These are phyloP conservation scores for Papilio helenus DNA, from an alignment of 1,140 invertebrate species.

Conservation along the genomic window DNA sequence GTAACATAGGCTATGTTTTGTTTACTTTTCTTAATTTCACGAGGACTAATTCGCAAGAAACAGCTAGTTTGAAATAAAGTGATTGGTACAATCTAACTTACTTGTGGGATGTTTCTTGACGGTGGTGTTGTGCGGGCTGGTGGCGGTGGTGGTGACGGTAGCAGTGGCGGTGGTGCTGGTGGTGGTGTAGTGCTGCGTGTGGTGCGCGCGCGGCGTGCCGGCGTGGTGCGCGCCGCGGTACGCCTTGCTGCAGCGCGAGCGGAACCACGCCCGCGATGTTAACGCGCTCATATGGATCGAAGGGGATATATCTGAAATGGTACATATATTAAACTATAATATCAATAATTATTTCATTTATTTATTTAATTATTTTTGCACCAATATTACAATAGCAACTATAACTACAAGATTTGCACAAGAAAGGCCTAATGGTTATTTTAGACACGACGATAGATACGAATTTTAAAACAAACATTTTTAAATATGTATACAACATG, in stretches of 20 bases:
- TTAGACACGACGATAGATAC: no score
- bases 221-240: constrained; percentile 52
- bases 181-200: not conserved
- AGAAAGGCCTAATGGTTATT: no score
- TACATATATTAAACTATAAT: not conserved
- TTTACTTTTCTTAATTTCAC: no score
- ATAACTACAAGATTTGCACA: no score
- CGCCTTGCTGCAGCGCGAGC: constrained; percentile 53
- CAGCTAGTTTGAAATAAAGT: no score
- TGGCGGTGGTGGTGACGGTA: constrained; percentile 32
- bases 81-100: constrained; percentile 41
- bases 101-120: constrained; percentile 49
- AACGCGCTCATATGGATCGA: constrained; percentile 59
- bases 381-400: no score
- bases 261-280: constrained; percentile 63
- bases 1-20: no score
- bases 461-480: no score
- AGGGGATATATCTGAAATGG: constrained; percentile 55
- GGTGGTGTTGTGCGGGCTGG: constrained; percentile 25
- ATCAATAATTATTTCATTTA: no score
- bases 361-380: no score
- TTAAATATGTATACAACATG: no score
- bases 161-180: constrained; percentile 38
- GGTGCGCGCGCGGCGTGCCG: constrained; percentile 31
- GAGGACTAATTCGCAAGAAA: no score